Base-by-base conservation (phyloP, 2,888 invertebrate genomes). In the Pterostichus madidus region DNA sequence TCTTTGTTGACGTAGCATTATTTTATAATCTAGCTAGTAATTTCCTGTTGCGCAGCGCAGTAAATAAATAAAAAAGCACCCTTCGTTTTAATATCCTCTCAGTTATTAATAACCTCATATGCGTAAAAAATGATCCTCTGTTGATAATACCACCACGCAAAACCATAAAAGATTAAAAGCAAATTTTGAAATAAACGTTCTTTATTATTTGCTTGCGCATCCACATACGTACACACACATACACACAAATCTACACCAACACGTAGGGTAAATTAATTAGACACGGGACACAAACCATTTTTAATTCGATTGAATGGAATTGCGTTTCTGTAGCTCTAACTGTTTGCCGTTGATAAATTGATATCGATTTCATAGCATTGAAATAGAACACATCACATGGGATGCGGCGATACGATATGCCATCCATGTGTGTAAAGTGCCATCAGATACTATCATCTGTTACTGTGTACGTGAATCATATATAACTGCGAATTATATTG, bases 311-410 rank as follows among this genome's bases (percentile, higher is more conserved):
- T 13, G 10, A 64, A 64, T 39, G 32, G 64, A 35, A 64, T 13
- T 64, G 64, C 64, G 59, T 59, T 24, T 59, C 59, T 64, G 64
- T 7, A 35, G 35, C 64, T 64, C 11, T n/a, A n/a, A n/a, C n/a
- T n/a, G n/a, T n/a, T 39, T 39, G 39, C 39, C 5, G 39, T 5
- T 35, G 64, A 35, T 35, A 64, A 64, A 64, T 64, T 64, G 64
- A 64, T 64, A 64, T 64, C 32, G 64, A 64, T 64, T 64, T 64
- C n/a, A 64, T 31, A 2, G 64, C 64, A 64, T 32, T 64, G 64
- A 13, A 35, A 32, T 64, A 32, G 64, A 13, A 56, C 17, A 17
- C n/a, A 17, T 8, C 52, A 52, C 46, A 24, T 24, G 24, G 39
- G 8, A 39, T 39, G 24, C 24, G 24, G 3, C 5, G 39, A 39